Percentiles rank a stretch among this genome's conserved stretches.
Evolutionary conservation across 2,888 invertebrate genomes (phyloP).

Genomic region (Pachliopta kotzebuea): DNA sequence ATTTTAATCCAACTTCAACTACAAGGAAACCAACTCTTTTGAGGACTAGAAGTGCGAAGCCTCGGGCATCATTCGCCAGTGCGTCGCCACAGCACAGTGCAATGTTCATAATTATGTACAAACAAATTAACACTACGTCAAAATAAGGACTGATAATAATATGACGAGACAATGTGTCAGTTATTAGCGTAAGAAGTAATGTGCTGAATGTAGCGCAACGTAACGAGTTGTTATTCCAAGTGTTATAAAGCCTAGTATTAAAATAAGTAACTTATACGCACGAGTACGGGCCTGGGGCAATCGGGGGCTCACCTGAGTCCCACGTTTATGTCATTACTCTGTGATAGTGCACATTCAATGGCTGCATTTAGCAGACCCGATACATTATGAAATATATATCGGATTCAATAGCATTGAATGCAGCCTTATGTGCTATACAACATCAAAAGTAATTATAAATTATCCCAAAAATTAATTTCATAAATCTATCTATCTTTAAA

Average conservation of each 20-base stretch:
- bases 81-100: constrained; percentile 38
- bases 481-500: constrained; percentile 69
- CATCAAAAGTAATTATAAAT: constrained; percentile 75
- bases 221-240: constrained; percentile 72
- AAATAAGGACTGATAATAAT: constrained; percentile 51
- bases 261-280: constrained; percentile 71
- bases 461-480: constrained; percentile 79
- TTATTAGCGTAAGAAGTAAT: constrained; percentile 48
- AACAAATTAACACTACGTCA: constrained; percentile 48
- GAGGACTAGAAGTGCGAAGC: constrained; percentile 26
- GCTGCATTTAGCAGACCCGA: constrained; percentile 52
- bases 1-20: constrained; percentile 33
- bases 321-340: constrained; percentile 78
- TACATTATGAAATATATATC: constrained; percentile 39
- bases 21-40: constrained; percentile 34
- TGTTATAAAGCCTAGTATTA: constrained; percentile 74
- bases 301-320: constrained; percentile 68
- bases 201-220: constrained; percentile 69
- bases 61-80: constrained; percentile 30
- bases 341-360: constrained; percentile 74
- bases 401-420: constrained; percentile 43
- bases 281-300: constrained; percentile 79
- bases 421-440: constrained; percentile 69
- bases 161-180: constrained; percentile 49
- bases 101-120: constrained; percentile 65